Evolutionary conservation across 1,140 invertebrate species (phyloP), one percentile per base, ranked within the genome.

Genomic region (Macrotrachela quadricornifera): DNA sequence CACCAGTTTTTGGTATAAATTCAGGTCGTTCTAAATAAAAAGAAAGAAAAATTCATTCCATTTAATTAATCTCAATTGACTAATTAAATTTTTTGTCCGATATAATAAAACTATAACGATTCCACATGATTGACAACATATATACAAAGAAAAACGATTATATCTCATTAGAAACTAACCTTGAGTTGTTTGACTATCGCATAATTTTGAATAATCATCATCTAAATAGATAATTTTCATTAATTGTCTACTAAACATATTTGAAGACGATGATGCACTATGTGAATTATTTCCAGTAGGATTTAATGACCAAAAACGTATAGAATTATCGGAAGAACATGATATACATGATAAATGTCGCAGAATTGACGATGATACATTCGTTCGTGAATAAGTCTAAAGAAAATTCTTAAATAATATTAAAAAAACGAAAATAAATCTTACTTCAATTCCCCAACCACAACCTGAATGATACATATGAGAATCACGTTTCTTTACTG

Each of bases 271-370:
- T 30, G 21, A 30, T 1, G 38, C 1, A 3, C 38, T 52, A 1
- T 42, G 43, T 47, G 45, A 46, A 15, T 37, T 10, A 38, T 10
- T 40, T 42, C 42, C 42, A 16, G n/a, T 12, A 39, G 16, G 14
- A 42, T 36, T 50, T 12, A 46, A 21, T 37, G 8, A 38, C 87
- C 87, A 94, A 9, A 90, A 76, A 1, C 87, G 73, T 50, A 94
- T 83, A 0, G 88, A 94, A 68, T 94, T 85, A 68, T 94, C 90
- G 59, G 82, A 85, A 54, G 85, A 88, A 65, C 85, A 91, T 10
- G 85, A 76, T 21, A 91, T 74, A 68, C 92, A 91, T 57, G 82
- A 81, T 12, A 81, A 82, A 6, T 79, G 70, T 1, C 85, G 85
- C 14, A 46, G 44, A 47, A 17, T 46, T 11, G 18, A 21, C 12